phyloP scores from a whole-genome alignment of 2,888 invertebrate species.

The Ommatoiulus sabulosus region DNA sequence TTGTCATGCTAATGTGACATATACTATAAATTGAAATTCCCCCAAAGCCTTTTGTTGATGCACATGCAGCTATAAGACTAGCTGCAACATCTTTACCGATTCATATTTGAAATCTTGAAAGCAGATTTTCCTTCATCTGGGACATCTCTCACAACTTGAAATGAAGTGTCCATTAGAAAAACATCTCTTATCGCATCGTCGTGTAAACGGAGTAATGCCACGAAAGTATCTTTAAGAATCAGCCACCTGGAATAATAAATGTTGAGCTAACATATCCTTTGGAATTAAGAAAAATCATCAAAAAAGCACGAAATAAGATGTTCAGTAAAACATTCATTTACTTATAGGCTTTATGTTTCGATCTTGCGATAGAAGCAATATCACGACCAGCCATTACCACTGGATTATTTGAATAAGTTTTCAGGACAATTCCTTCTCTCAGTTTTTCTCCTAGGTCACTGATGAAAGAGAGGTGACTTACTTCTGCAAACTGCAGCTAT shows the following conservation, averaged over 20 bases:
- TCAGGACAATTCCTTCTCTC: slow-evolving; percentile 90
- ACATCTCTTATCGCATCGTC: slow-evolving; percentile 82
- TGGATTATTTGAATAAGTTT: slow-evolving; percentile 87
- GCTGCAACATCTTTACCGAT: slow-evolving; percentile 69
- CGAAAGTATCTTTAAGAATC: slow-evolving; percentile 93
- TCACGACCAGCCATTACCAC: slow-evolving; percentile 83
- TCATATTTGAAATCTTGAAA: slow-evolving; percentile 86
- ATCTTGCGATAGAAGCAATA: slow-evolving; percentile 67
- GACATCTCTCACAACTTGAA: slow-evolving; percentile 86
- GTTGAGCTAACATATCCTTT: not conserved
- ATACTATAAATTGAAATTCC: too few relatives aligned
- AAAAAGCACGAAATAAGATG: not conserved
- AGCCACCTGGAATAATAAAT: slow-evolving; percentile 78
- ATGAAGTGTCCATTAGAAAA: slow-evolving; percentile 91
- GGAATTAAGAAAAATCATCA: not conserved
- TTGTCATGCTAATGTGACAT: not conserved
- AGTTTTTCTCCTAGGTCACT: slow-evolving; percentile 88
- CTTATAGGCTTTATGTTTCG: slow-evolving; percentile 47
- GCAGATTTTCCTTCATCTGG: slow-evolving; percentile 90
- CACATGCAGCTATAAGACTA: too few relatives aligned
- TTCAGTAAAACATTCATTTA: not conserved
- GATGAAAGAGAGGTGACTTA: slow-evolving; percentile 92
- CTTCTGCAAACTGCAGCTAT: slow-evolving; percentile 83
- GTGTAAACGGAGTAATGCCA: slow-evolving; percentile 89
- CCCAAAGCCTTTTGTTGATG: too few relatives aligned